Evolutionary conservation across 2,888 invertebrate species (phyloP), one percentile per base, ranked within the genome.

Genomic region (Theretra japonica): DNA sequence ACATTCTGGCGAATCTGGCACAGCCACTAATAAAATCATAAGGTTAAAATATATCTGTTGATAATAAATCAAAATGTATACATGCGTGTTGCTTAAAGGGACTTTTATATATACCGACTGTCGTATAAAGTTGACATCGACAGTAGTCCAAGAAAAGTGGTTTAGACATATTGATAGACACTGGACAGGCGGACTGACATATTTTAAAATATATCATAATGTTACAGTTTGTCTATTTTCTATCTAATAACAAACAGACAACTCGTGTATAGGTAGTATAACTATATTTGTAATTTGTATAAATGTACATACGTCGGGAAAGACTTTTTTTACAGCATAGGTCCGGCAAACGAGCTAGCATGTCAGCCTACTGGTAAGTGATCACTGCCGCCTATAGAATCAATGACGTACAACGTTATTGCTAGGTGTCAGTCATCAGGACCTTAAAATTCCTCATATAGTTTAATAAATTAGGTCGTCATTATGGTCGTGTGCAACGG

Each of bases 401-500:
- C 53, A n/a, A 53, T 53, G 53, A 53, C 19, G 53, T n/a, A n/a
- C n/a, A n/a, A n/a, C n/a, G 19, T 53, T n/a, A n/a, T n/a, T 53
- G 19, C 5, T 6, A 53, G 4, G 6, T n/a, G 5, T 53, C 53
- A 53, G 4, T n/a, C 17, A n/a, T n/a, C 19, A 19, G 17, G 19
- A 19, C 53, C 53, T 19, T 3, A 23, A 41, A 48, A 48, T n/a
- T 28, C 0, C 21, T 8, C 4, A 62, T 23, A 48, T 65, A 65
- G 62, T 65, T 48, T 17, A 65, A 23, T 48, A 48, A 65, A 48
- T 23, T 17, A 65, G 48, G 65, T 65, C 23, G 6, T 23, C 23
- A 65, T 48, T 48, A 62, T 41, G n/a, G 23, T 65, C 41, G 21
- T 41, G 41, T 41, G 21, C 65, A 65, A 65, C 65, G 48, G 65